Conservation (phyloP, 2,888 invertebrate genomes). For the Amaurobius ferox region DNA sequence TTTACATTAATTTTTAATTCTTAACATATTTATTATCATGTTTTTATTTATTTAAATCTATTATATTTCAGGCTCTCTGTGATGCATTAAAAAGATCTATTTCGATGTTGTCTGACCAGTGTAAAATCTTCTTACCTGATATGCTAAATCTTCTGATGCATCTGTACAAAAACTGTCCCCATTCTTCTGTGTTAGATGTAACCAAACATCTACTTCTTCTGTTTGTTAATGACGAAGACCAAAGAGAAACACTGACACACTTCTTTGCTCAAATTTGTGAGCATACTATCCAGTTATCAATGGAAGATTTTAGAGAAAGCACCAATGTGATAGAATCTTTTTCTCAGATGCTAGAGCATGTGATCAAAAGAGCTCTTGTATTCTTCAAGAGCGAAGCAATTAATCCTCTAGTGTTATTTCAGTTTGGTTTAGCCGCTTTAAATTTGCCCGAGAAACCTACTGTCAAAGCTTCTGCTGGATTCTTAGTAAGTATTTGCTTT, state of each 20-base stretch:
- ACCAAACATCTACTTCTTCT: conserved; percentile 83
- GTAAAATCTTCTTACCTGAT: conserved; percentile 83
- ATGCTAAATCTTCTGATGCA: conserved; percentile 84
- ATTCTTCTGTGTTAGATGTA: conserved; percentile 84
- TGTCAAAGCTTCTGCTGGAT: conserved; percentile 81
- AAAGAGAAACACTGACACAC: conserved; percentile 77
- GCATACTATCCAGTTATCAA: conserved; percentile 74
- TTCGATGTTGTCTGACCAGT: conserved; percentile 84
- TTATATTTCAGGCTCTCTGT: conserved; percentile 83
- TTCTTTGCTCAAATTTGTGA: conserved; percentile 76
- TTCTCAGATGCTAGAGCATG: conserved; percentile 81
- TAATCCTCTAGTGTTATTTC: conserved; percentile 80
- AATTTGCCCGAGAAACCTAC: conserved; percentile 82
- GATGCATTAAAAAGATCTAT: conserved; percentile 85
- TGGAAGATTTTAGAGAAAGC: conserved; percentile 80
- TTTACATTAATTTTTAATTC: neutral
- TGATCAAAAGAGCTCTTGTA: conserved; percentile 83
- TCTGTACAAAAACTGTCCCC: conserved; percentile 84
- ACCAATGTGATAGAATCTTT: conserved; percentile 86
- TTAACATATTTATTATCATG: neutral
- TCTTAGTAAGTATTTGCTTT: conserved; percentile 79
- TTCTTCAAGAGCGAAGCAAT: conserved; percentile 76
- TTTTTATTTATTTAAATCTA: neutral
- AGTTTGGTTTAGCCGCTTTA: conserved; percentile 82
- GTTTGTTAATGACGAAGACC: conserved; percentile 76